A percentile compares a stretch with the other conserved stretches of the same genome.
These are phyloP conservation scores for Rhorus exstirpatorius DNA, from an alignment of 2,888 invertebrate genomes.

Conservation along the genomic window DNA sequence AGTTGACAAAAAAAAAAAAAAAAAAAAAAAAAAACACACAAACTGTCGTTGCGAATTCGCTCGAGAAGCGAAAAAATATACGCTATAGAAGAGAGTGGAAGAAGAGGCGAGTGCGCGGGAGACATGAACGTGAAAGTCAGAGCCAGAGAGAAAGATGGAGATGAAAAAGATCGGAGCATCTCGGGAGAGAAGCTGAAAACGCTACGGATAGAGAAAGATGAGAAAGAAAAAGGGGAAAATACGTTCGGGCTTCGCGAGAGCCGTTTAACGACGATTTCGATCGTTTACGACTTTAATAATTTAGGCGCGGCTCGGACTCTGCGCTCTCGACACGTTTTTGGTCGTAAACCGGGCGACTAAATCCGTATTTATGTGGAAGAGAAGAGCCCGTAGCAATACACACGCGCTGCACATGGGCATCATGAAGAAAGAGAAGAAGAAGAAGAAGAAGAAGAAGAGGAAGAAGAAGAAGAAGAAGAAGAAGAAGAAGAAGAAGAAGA, in stretches of 20 bases:
- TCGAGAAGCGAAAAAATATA: conserved; percentile 50
- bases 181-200: conserved; percentile 37
- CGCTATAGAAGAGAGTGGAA: conserved; percentile 52
- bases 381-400: conserved; percentile 71
- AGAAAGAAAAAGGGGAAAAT: conserved; percentile 71
- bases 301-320: conserved; percentile 84
- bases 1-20: conserved; percentile 25
- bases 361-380: conserved; percentile 85
- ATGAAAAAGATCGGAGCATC: conserved; percentile 55
- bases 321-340: conserved; percentile 85
- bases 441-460: conserved; percentile 15
- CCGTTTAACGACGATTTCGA: conserved; percentile 85
- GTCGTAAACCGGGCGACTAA: conserved; percentile 85
- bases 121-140: conserved; percentile 49
- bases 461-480: background rate
- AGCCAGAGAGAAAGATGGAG: conserved; percentile 47
- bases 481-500: conserved; percentile 26
- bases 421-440: conserved; percentile 29
- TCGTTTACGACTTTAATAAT: conserved; percentile 86
- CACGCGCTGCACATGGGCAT: conserved; percentile 35
- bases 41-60: conserved; percentile 67
- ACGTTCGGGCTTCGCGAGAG: conserved; percentile 78
- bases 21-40: conserved; percentile 52
- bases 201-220: conserved; percentile 59
- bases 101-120: conserved; percentile 57